Evolutionary conservation across 2,797 vertebrate species (phyloP).

Genomic region (Acanthurus tractus): DNA sequence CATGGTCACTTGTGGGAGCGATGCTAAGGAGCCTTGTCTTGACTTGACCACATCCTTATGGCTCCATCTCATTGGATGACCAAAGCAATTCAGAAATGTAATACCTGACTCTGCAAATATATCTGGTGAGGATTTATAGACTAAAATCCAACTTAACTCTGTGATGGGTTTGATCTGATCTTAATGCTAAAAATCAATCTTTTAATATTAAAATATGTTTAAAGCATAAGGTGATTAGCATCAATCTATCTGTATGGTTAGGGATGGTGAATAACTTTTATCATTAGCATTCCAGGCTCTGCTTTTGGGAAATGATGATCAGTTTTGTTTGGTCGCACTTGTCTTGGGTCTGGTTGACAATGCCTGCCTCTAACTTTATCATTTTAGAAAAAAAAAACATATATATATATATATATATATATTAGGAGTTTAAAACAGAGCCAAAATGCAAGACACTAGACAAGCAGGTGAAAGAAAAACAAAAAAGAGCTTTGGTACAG

Average conservation of each 20-base stretch:
- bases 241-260: not conserved
- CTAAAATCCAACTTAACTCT: constrained; percentile 10
- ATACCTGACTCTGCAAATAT: not conserved
- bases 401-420: too few species aligned
- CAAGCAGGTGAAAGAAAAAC: too few species aligned
- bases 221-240: not conserved
- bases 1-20: not conserved
- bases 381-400: not conserved
- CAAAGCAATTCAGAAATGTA: constrained; percentile 19
- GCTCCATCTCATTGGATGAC: constrained; percentile 2
- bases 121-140: constrained; percentile 3
- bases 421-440: too few species aligned
- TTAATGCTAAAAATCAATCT: not conserved
- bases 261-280: not conserved
- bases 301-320: not conserved
- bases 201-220: not conserved
- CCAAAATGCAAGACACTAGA: too few species aligned
- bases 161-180: constrained; percentile 1
- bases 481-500: too few species aligned
- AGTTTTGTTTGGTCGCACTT: not conserved
- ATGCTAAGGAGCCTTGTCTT: not conserved
- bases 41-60: not conserved
- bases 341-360: not conserved
- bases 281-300: not conserved
- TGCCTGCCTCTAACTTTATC: not conserved